A percentile compares a stretch with the other conserved stretches of the same genome.
Conservation (phyloP, 2,797 vertebrate species). For the Macroramphosus scolopax region DNA sequence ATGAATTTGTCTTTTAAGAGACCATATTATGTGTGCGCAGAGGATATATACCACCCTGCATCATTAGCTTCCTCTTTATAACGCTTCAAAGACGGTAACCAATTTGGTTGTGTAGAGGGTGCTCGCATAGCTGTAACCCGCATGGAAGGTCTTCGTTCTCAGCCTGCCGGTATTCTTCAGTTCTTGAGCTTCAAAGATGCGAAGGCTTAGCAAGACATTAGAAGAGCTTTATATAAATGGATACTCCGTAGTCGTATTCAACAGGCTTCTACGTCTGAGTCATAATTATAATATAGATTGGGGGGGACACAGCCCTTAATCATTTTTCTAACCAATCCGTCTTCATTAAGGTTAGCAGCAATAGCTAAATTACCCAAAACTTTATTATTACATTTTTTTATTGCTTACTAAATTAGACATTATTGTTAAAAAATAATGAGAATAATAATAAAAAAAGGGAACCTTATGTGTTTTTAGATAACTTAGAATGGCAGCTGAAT, state of each 20-base stretch:
- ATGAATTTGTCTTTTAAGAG: constrained; percentile 55
- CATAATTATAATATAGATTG: no score
- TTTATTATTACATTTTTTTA: no score
- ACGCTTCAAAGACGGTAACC: constrained; percentile 35
- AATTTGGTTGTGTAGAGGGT: constrained; percentile 40
- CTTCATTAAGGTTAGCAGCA: no score
- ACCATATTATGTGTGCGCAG: constrained; percentile 22
- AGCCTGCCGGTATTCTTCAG: constrained; percentile 28
- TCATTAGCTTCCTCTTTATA: constrained; percentile 44
- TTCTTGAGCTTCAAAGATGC: constrained; percentile 34
- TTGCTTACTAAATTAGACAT: no score
- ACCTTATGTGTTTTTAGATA: no score
- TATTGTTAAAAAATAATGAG: no score
- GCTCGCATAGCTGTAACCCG: constrained; percentile 21
- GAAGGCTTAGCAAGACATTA: constrained; percentile 28
- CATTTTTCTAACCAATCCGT: no score
- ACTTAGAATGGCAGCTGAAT: no score
- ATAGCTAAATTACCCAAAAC: no score
- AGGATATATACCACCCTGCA: constrained; percentile 29
- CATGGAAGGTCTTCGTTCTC: constrained; percentile 28
- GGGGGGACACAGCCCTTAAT: no score
- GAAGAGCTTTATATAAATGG: constrained; percentile 37
- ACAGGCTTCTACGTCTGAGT: constrained; percentile 41
- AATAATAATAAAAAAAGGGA: no score
- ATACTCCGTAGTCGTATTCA: constrained; percentile 43